Evolutionary conservation across 2,113 vertebrate species (phyloP), one percentile per base, ranked within the genome.

Genomic region (Anser cygnoides): DNA sequence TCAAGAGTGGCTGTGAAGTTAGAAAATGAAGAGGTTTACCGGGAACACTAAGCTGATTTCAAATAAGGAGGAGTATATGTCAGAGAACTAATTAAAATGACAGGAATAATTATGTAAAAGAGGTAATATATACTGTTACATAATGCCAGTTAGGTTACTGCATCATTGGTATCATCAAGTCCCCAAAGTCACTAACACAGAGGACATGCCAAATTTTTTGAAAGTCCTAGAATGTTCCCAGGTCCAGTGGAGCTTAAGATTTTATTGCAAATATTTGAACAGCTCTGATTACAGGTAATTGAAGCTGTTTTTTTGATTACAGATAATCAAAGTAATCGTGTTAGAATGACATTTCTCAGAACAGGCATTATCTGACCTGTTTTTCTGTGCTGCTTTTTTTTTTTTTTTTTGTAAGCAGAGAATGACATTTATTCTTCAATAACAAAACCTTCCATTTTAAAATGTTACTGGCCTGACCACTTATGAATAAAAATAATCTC

Each of bases 271-370:
- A 77, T 31, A 77, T 83, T 89, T 91, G 28, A 88, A 70, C 59
- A 83, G 28, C 61, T 97, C 76, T 94, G 87, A 95, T 92, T 95
- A 80, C 43, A 84, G 57, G 67, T 93, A 95, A 95, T 95, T 95
- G 63, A 63, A 87, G 25, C 12, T 59, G 12, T 71, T 87, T 63
- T 94, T 82, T 87, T 63, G 7, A 91, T 90, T 89, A 75, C 62
- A 77, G 62, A 85, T 72, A 85, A 91, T 78, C 39, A 84, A 94
- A 83, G 63, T 90, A 93, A 92, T 72, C 11, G 1, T 63, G 44
- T 79, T 79, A 94, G 29, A 80, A 87, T 39, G 62, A 73, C 55
- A 52, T 11, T 94, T 94, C 82, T 92, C 66, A 65, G 54, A 93
- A 94, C 21, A 62, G 28, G 39, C 13, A 1, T 66, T 97, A 78